Conservation (phyloP, 2,113 vertebrate genomes). For the Heliornis fulica region DNA sequence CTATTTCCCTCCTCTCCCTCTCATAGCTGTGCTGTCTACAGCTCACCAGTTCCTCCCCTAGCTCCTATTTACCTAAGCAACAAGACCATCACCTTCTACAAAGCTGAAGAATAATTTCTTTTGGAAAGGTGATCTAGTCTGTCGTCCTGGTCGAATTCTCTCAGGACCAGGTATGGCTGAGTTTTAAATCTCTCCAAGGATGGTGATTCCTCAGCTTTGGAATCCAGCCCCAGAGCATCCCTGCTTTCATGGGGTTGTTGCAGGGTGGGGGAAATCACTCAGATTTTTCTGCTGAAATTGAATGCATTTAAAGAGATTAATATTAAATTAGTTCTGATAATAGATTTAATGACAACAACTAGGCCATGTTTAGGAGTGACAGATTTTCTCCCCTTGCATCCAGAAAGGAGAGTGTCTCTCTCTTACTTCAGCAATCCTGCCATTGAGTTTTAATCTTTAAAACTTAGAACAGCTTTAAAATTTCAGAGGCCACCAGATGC, state of each 20-base stretch:
- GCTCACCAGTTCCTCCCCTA: neutral
- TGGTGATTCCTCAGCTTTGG: neutral
- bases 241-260: neutral
- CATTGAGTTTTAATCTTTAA: neutral
- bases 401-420: neutral
- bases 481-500: neutral
- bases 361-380: neutral
- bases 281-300: neutral
- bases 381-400: neutral
- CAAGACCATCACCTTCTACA: neutral
- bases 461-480: neutral
- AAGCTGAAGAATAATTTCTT: neutral
- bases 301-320: neutral
- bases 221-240: neutral
- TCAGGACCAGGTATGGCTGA: neutral
- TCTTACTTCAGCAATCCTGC: neutral
- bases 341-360: neutral
- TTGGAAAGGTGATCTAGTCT: neutral
- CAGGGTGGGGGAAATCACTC: neutral
- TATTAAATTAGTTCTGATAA: neutral
- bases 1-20: neutral
- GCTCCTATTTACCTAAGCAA: neutral
- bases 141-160: neutral
- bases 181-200: neutral
- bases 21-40: neutral